These are phyloP conservation scores for Ormia ochracea DNA, from an alignment of 2,888 invertebrate species.

Conservation along the genomic window DNA sequence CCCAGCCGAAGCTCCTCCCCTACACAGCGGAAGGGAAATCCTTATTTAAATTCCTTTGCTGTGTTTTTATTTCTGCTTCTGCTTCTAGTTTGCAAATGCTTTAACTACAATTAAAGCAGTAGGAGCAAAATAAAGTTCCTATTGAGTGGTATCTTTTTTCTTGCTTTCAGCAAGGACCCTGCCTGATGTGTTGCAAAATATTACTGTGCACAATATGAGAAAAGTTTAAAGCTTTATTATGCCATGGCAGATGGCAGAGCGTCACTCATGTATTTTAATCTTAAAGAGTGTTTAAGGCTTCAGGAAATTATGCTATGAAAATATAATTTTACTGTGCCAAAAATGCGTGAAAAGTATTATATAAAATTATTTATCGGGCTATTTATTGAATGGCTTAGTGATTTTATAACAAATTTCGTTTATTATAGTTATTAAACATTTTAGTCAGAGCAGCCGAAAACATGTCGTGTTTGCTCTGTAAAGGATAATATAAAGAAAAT, in stretches of 20 bases:
- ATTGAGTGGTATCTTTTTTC: neutral
- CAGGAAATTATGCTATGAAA: no score
- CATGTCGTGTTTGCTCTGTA: no score
- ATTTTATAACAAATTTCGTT: no score
- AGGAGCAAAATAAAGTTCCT: neutral
- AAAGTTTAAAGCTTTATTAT: neutral
- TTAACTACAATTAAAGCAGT: neutral
- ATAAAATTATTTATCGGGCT: no score
- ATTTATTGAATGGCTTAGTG: no score
- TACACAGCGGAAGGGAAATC: constrained; percentile 22
- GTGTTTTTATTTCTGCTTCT: neutral
- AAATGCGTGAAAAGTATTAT: no score
- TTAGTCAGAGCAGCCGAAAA: no score
- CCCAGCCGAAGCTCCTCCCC: neutral
- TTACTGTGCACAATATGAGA: neutral
- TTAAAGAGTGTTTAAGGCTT: no score
- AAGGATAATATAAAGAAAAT: no score
- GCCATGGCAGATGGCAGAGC: neutral
- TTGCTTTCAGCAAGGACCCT: neutral
- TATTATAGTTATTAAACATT: no score
- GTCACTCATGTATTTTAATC: neutral
- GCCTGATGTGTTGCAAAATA: neutral
- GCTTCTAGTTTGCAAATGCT: neutral
- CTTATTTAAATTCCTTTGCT: neutral
- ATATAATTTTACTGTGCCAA: no score